Conservation (phyloP, 2,888 invertebrate genomes). For the Cerastis rubricosa region DNA sequence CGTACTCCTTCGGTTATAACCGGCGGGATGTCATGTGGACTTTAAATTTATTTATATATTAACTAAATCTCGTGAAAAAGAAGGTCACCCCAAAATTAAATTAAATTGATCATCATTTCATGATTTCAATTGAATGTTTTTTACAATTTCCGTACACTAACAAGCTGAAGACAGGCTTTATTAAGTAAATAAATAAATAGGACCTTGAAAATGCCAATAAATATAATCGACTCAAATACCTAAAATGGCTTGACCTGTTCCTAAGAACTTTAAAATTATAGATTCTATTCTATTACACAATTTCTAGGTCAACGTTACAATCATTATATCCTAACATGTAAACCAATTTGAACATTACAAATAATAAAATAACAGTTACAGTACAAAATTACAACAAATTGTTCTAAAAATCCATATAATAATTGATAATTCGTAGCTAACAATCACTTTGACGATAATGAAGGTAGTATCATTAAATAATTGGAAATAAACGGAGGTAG, state of each 20-base stretch:
- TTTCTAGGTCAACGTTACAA: conserved; percentile 38
- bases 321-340: conserved; percentile 21
- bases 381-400: conserved; percentile 47
- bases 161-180: conserved; percentile 17
- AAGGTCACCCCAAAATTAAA: neutral
- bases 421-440: conserved; percentile 57
- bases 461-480: conserved; percentile 46
- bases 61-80: neutral
- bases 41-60: neutral
- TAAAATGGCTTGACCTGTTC: neutral
- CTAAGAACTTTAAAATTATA: conserved; percentile 24
- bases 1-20: neutral
- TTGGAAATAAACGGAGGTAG: conserved; percentile 46
- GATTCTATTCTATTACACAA: conserved; percentile 34
- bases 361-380: conserved; percentile 36
- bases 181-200: conserved; percentile 27
- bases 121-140: neutral
- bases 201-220: conserved; percentile 19
- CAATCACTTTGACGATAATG: conserved; percentile 54
- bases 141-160: conserved; percentile 16
- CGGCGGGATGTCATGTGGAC: neutral
- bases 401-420: conserved; percentile 57
- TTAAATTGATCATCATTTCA: neutral
- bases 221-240: neutral
- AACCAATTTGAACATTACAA: conserved; percentile 50